Evolutionary conservation across 2,113 vertebrate species (phyloP).

Genomic region (Romanogobio albipinnatus): DNA sequence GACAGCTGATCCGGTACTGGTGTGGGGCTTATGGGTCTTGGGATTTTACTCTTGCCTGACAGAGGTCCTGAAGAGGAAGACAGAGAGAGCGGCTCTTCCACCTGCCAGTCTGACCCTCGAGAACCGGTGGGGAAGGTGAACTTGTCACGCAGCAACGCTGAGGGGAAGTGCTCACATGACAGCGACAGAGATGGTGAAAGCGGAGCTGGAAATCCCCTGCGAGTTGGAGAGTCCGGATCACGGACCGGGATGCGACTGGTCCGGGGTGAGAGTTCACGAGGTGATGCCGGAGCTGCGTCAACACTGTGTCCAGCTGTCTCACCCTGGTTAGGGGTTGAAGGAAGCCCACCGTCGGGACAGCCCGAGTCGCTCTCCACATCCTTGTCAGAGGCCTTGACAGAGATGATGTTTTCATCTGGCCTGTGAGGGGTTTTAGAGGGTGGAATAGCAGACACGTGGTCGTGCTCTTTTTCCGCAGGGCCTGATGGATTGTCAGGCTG

Average conservation of each 20-base stretch:
- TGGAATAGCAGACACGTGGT: slow-evolving; percentile 13
- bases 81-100: slow-evolving; percentile 84
- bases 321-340: slow-evolving; percentile 68
- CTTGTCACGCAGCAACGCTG: slow-evolving; percentile 83
- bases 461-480: slow-evolving; percentile 34
- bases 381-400: slow-evolving; percentile 59
- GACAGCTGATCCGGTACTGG: slow-evolving; percentile 82
- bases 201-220: slow-evolving; percentile 85
- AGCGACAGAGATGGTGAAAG: slow-evolving; percentile 78
- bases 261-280: slow-evolving; percentile 76
- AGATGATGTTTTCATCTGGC: slow-evolving; percentile 44
- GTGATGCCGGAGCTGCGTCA: slow-evolving; percentile 64
- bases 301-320: slow-evolving; percentile 64
- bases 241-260: slow-evolving; percentile 92
- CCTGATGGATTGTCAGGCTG: slow-evolving; percentile 16
- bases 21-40: slow-evolving; percentile 86
- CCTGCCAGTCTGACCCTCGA: slow-evolving; percentile 76
- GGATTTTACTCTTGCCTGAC: slow-evolving; percentile 91
- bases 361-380: slow-evolving; percentile 77
- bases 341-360: slow-evolving; percentile 69
- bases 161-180: slow-evolving; percentile 87
- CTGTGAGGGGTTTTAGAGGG: slow-evolving; percentile 25
- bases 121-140: slow-evolving; percentile 85
- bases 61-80: slow-evolving; percentile 80
- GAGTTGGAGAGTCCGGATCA: slow-evolving; percentile 84